phyloP scores from a whole-genome alignment of 2,113 vertebrate genomes.

The Sporophila hypoxantha region DNA sequence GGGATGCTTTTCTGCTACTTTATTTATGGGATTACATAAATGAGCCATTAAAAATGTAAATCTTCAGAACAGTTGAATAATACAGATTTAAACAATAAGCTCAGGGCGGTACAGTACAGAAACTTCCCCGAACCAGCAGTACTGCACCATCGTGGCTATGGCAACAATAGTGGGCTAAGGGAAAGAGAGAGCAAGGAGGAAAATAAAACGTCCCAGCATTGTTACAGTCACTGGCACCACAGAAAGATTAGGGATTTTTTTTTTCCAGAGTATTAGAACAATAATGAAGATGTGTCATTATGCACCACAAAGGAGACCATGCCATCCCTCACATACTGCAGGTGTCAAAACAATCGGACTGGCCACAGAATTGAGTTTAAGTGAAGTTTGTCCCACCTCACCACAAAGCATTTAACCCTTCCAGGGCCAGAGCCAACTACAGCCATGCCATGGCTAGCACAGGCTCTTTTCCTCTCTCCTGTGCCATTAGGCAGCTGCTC shows the following conservation, averaged over 20 bases:
- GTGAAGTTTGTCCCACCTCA: slow-evolving; percentile 65
- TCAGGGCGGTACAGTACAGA: slow-evolving; percentile 73
- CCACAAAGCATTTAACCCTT: slow-evolving; percentile 70
- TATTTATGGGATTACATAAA: slow-evolving; percentile 91
- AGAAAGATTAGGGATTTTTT: slow-evolving; percentile 68
- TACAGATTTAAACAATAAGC: slow-evolving; percentile 81
- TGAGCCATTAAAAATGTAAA: slow-evolving; percentile 89
- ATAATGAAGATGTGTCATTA: slow-evolving; percentile 78
- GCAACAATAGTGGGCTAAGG: slow-evolving; percentile 69
- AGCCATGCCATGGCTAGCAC: background rate
- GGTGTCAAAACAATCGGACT: slow-evolving; percentile 66
- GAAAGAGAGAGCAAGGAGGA: slow-evolving; percentile 52
- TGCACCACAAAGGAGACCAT: slow-evolving; percentile 65
- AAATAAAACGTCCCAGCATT: slow-evolving; percentile 66
- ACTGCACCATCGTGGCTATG: slow-evolving; percentile 66
- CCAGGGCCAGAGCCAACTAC: slow-evolving; percentile 5
- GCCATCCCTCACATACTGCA: slow-evolving; percentile 64
- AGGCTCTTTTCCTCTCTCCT: background rate
- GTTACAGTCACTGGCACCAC: slow-evolving; percentile 65
- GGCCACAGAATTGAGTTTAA: slow-evolving; percentile 48
- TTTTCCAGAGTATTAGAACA: slow-evolving; percentile 67
- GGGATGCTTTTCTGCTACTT: slow-evolving; percentile 79
- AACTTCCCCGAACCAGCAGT: slow-evolving; percentile 58
- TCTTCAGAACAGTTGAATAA: slow-evolving; percentile 82
- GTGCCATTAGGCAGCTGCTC: background rate